These are phyloP conservation scores for Asarcornis scutulata DNA, from an alignment of 2,113 vertebrate genomes.

Conservation along the genomic window DNA sequence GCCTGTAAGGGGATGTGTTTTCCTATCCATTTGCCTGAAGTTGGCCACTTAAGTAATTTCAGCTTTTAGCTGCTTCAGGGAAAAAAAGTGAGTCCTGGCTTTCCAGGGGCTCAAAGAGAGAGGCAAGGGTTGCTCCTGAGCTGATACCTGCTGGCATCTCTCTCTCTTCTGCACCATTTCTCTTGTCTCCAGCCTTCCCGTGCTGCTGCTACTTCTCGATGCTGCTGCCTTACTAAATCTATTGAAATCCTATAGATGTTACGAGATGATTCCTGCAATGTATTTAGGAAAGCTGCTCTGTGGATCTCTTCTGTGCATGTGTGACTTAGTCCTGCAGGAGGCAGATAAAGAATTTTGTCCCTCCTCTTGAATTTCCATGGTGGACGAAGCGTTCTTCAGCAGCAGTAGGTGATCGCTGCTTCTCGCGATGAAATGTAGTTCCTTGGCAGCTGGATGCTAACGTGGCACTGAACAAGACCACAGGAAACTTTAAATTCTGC, in stretches of 20 bases:
- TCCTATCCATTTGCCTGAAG: neutral
- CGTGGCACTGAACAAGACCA: neutral
- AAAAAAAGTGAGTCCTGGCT: neutral
- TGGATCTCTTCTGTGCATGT: neutral
- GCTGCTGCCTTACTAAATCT: neutral
- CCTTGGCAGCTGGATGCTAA: neutral
- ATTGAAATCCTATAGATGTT: neutral
- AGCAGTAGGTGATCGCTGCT: neutral
- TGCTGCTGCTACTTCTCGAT: neutral
- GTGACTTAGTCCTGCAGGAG: neutral
- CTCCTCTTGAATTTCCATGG: neutral
- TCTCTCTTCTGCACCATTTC: neutral
- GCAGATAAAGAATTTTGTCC: neutral
- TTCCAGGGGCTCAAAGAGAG: neutral
- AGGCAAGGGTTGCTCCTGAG: neutral
- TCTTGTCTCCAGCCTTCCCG: neutral
- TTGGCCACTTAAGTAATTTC: neutral
- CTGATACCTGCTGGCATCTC: neutral
- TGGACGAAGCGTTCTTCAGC: neutral
- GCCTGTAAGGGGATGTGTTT: neutral
- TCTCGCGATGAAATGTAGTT: neutral
- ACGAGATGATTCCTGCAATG: neutral
- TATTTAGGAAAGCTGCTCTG: neutral
- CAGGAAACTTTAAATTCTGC: neutral
- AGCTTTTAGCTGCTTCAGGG: neutral